Evolutionary conservation across 2,113 vertebrate species (phyloP).

Genomic region (Sturnira hondurensis): DNA sequence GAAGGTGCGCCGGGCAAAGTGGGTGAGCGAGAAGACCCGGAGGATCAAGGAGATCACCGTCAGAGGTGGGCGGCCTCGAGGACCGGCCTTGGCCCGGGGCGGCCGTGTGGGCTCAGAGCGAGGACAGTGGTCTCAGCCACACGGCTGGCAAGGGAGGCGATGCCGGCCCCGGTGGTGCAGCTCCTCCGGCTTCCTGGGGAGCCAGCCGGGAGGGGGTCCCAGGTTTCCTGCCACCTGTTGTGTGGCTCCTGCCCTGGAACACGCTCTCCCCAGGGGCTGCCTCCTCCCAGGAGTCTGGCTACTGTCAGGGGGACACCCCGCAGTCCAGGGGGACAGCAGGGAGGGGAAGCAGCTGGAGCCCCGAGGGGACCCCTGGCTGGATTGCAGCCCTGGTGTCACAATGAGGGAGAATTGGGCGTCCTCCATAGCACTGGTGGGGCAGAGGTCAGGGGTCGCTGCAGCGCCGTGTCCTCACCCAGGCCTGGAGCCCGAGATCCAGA

Average conservation of each 20-base stretch:
- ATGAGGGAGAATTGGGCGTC: no score
- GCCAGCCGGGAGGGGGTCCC: rapidly evolving
- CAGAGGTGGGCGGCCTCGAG: constrained; percentile 86
- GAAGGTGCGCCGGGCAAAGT: constrained; percentile 93
- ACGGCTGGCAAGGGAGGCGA: rapidly evolving
- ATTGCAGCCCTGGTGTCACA: neutral
- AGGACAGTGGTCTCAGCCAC: neutral
- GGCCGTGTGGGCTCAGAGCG: rapidly evolving
- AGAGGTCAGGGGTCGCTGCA: neutral
- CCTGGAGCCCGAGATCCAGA: constrained; percentile 97
- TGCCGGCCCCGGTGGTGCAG: neutral
- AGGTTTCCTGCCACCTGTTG: neutral
- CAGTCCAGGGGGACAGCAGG: neutral
- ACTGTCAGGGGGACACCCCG: neutral
- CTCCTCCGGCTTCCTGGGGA: neutral
- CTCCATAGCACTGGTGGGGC: neutral
- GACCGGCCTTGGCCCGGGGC: no score
- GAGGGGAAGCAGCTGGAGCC: neutral
- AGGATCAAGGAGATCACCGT: constrained; percentile 98
- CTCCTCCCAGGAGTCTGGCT: neutral
- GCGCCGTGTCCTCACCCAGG: constrained; percentile 75
- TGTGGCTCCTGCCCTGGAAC: no score
- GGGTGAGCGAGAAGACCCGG: constrained; percentile 96
- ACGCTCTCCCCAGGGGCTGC: neutral
- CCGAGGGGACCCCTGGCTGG: neutral